These are phyloP conservation scores for Apotomis turbidana DNA, from an alignment of 2,888 invertebrate species.

Conservation along the genomic window DNA sequence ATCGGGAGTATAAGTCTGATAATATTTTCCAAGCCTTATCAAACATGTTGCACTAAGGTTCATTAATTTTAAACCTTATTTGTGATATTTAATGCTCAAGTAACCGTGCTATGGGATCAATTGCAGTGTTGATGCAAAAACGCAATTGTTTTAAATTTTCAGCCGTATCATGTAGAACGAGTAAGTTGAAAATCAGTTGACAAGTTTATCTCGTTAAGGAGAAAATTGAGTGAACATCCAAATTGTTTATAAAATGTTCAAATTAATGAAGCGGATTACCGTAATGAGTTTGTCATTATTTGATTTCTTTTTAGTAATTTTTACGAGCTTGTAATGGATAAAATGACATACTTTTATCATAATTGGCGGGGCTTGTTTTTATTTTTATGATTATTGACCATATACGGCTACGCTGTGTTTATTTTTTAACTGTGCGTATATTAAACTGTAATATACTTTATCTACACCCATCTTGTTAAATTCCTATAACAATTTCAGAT, in stretches of 20 bases:
- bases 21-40: neutral
- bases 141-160: neutral
- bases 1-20: neutral
- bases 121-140: neutral
- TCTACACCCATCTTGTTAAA: too few species aligned
- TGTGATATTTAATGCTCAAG: neutral
- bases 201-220: neutral
- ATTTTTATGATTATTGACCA: neutral
- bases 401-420: neutral
- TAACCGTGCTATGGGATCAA: neutral
- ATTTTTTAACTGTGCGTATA: neutral
- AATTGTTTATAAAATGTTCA: slow-evolving; percentile 20
- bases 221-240: slow-evolving; percentile 7
- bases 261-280: slow-evolving; percentile 1
- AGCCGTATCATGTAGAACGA: neutral
- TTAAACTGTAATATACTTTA: neutral
- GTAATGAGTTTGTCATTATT: slow-evolving; percentile 14
- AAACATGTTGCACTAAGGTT: too few species aligned
- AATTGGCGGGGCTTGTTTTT: slow-evolving; percentile 6
- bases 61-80: neutral
- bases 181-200: slow-evolving; percentile 6
- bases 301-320: slow-evolving; percentile 9
- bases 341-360: slow-evolving; percentile 14
- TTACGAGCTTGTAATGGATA: slow-evolving; percentile 7
- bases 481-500: too few species aligned